Evolutionary conservation across 2,888 invertebrate genomes (phyloP).

Genomic region (Drosophila histrio): DNA sequence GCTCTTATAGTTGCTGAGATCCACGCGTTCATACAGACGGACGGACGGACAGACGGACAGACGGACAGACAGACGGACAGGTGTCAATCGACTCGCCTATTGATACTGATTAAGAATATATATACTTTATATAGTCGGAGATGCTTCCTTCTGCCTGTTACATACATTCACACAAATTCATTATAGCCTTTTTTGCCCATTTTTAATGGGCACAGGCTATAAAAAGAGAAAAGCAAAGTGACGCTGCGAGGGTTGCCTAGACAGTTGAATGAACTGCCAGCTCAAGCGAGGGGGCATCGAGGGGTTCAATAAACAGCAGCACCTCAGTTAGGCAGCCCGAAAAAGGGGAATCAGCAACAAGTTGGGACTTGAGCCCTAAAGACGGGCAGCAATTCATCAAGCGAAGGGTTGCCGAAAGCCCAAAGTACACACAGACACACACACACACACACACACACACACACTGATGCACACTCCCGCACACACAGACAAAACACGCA

Average conservation of each 20-base stretch:
- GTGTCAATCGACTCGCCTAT: no score
- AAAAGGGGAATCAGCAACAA: constrained; percentile 36
- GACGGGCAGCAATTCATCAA: constrained; percentile 50
- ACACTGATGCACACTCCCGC: constrained; percentile 20
- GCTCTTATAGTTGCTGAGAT: no score
- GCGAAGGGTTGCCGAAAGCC: constrained; percentile 71
- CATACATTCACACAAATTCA: no score
- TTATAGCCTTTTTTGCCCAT: no score
- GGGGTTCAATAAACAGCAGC: constrained; percentile 16
- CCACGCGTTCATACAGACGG: no score
- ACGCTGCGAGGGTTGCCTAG: constrained; percentile 31
- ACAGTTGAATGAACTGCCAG: constrained; percentile 41
- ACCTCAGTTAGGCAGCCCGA: constrained; percentile 13
- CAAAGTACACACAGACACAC: constrained; percentile 18
- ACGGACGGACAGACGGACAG: no score
- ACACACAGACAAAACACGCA: constrained; percentile 39
- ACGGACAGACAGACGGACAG: no score
- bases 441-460: constrained; percentile 9
- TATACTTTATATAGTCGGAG: no score
- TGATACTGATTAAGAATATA: no score
- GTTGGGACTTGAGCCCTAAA: constrained; percentile 26
- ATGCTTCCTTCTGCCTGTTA: no score
- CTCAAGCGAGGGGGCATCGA: neutral
- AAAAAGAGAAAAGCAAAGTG: neutral
- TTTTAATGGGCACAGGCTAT: no score